Evolutionary conservation across 2,113 vertebrate genomes (phyloP).

Genomic region (Acinonyx jubatus): DNA sequence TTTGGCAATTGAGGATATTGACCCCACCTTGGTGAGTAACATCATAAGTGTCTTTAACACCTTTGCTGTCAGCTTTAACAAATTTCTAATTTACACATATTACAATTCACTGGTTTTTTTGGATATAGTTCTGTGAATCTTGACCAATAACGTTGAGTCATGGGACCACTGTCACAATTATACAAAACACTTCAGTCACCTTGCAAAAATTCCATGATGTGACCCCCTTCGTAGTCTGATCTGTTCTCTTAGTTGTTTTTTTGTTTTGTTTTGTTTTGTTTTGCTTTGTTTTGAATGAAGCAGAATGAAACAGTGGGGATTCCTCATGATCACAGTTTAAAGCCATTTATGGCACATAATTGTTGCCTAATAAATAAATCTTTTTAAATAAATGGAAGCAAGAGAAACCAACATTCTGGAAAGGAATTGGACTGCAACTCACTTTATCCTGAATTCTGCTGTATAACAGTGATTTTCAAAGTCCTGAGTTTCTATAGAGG

Average conservation of each 20-base stretch:
- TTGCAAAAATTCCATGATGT: background rate
- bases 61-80: slow-evolving; percentile 28
- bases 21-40: slow-evolving; percentile 94
- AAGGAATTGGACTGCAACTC: background rate
- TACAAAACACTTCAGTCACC: background rate
- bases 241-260: background rate
- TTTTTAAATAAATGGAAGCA: slow-evolving; percentile 37
- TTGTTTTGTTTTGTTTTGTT: background rate
- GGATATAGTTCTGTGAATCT: background rate
- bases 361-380: background rate
- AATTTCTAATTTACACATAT: background rate
- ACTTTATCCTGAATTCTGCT: background rate
- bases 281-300: background rate
- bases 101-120: background rate
- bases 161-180: background rate
- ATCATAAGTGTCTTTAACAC: background rate
- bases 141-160: slow-evolving; percentile 15
- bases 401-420: background rate
- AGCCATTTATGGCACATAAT: slow-evolving; percentile 1
- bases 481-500: background rate
- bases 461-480: background rate
- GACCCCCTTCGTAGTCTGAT: background rate
- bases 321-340: background rate
- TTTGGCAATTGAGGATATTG: slow-evolving; percentile 97
- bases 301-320: background rate